Percentiles rank a stretch among this genome's conserved stretches.
Evolutionary conservation across 2,113 vertebrate genomes (phyloP).

Genomic region (Amphilophus citrinellus): DNA sequence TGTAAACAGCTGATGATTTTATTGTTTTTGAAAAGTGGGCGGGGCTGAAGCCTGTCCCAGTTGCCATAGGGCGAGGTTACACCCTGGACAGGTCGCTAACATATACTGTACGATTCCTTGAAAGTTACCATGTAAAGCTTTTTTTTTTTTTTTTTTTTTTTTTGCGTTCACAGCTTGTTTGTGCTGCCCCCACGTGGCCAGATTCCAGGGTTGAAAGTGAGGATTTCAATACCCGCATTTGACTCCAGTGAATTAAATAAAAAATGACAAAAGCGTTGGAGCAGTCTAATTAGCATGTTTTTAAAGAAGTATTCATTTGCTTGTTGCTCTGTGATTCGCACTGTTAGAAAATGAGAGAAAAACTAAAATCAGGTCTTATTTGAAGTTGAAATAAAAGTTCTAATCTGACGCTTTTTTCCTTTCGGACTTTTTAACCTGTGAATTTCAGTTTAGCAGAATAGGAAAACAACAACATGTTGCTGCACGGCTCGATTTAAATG

Average conservation of each 20-base stretch:
- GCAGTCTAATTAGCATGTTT: fast-evolving
- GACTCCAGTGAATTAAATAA: not conserved
- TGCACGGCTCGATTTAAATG: too few relatives aligned
- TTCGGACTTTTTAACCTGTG: not conserved
- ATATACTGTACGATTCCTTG: too few relatives aligned
- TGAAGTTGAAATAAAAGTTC: not conserved
- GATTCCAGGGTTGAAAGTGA: not conserved
- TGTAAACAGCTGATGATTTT: not conserved
- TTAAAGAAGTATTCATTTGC: not conserved
- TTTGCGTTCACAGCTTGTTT: not conserved
- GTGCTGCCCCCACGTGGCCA: not conserved
- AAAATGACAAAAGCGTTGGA: not conserved
- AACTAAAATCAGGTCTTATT: not conserved
- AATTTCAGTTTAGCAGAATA: not conserved
- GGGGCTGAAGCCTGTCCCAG: too few relatives aligned
- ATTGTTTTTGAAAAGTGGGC: not conserved
- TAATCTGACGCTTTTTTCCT: not conserved
- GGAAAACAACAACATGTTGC: not conserved
- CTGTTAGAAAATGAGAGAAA: not conserved
- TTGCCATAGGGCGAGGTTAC: too few relatives aligned
- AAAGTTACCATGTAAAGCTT: not conserved
- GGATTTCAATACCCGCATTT: not conserved
- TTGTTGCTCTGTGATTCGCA: not conserved
- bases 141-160: too few relatives aligned
- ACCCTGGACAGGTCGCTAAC: too few relatives aligned